These are phyloP conservation scores for Leptinotarsa tumamoca DNA, from an alignment of 2,888 invertebrate genomes.

Conservation along the genomic window DNA sequence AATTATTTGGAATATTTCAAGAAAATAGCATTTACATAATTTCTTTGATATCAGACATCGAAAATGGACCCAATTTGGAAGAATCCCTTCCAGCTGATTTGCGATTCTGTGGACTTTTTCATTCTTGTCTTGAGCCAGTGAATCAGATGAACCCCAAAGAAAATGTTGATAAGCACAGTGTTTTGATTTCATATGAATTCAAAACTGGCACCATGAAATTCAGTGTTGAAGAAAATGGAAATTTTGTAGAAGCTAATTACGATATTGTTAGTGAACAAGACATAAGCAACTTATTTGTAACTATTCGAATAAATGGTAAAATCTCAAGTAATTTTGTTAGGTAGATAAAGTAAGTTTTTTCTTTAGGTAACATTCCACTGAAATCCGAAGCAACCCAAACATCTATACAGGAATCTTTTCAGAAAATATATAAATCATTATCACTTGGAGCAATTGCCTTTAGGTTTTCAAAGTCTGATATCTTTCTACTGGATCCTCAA, in stretches of 20 bases:
- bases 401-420: conserved; percentile 74
- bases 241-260: conserved; percentile 51
- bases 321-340: conserved; percentile 72
- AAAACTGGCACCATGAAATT: background rate
- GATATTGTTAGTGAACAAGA: conserved; percentile 71
- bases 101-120: conserved; percentile 81
- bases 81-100: conserved; percentile 81
- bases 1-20: conserved; percentile 81
- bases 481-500: conserved; percentile 75
- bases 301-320: conserved; percentile 81
- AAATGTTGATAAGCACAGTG: background rate
- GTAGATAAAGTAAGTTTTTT: conserved; percentile 29
- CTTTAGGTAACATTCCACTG: conserved; percentile 72
- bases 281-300: conserved; percentile 71
- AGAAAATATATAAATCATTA: conserved; percentile 74
- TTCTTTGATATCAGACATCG: conserved; percentile 75
- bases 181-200: conserved; percentile 4
- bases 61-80: conserved; percentile 71
- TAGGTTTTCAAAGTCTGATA: conserved; percentile 74
- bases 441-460: conserved; percentile 68
- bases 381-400: conserved; percentile 73
- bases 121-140: conserved; percentile 65
- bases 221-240: conserved; percentile 25
- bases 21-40: conserved; percentile 78
- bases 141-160: background rate